Percentiles rank a stretch among this genome's conserved stretches.
Conservation (phyloP, 1,140 invertebrate genomes). For the Zaprionus camerounensis region DNA sequence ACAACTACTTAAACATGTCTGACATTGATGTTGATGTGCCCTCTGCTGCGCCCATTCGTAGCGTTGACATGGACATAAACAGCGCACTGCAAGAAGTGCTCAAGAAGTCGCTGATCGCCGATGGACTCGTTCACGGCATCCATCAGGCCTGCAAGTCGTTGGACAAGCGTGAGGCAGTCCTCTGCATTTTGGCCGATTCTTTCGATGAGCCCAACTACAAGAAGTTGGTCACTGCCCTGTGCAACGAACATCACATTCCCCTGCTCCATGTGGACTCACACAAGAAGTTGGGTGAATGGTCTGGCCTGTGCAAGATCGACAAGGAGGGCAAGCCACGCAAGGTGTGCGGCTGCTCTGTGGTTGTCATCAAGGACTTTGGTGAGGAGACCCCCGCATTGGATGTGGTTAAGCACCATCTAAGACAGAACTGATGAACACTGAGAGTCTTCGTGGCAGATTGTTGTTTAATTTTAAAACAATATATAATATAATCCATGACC, state of each 20-base stretch:
- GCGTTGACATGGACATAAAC: conserved; percentile 96
- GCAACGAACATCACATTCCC: conserved; percentile 98
- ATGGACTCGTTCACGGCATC: conserved; percentile 97
- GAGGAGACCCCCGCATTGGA: conserved; percentile 97
- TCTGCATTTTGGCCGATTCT: conserved; percentile 98
- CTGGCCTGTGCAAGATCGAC: conserved; percentile 99
- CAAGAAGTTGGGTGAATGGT: conserved; percentile 99
- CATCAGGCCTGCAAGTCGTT: conserved; percentile 98
- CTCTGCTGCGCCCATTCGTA: conserved; percentile 85
- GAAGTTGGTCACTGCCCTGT: conserved; percentile 98
- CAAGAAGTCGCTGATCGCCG: conserved; percentile 97
- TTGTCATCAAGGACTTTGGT: conserved; percentile 98
- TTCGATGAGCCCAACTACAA: conserved; percentile 99
- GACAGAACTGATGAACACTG: conserved; percentile 86
- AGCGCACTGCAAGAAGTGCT: conserved; percentile 98
- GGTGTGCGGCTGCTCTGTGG: conserved; percentile 99
- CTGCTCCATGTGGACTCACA: conserved; percentile 98
- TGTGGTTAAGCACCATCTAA: conserved; percentile 96
- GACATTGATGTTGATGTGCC: conserved; percentile 88
- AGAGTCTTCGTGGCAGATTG: conserved; percentile 69
- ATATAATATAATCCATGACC: too few species aligned
- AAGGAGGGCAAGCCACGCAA: conserved; percentile 99
- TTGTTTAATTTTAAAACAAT: conserved; percentile 40
- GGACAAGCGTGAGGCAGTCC: conserved; percentile 98
- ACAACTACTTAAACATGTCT: conserved; percentile 85